phyloP scores from a whole-genome alignment of 1,140 invertebrate genomes.

The Spodoptera litura region DNA sequence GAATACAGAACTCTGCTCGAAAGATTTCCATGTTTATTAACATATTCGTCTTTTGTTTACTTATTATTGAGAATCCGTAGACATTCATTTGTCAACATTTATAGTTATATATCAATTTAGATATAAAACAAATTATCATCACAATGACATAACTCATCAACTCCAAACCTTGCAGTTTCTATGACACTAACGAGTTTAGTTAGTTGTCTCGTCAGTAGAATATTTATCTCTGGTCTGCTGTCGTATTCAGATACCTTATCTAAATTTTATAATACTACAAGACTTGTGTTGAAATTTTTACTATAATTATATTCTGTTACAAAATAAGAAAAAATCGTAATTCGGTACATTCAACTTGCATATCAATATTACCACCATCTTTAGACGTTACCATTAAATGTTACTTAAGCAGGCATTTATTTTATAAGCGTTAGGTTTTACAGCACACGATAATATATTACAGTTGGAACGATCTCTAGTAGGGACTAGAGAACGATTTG shows the following conservation, averaged over 20 bases:
- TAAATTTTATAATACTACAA: neutral
- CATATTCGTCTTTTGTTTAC: neutral
- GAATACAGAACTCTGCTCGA: neutral
- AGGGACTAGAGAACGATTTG: conserved; percentile 29
- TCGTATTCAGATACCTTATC: neutral
- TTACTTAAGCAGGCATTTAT: neutral
- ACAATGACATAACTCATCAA: too few relatives aligned
- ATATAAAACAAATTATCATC: too few relatives aligned
- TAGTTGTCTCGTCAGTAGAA: too few relatives aligned
- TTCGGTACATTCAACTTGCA: conserved; percentile 19
- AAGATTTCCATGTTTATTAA: neutral
- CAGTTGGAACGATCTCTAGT: neutral
- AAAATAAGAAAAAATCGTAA: neutral
- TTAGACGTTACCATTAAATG: conserved; percentile 1
- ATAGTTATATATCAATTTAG: too few relatives aligned
- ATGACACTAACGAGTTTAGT: too few relatives aligned
- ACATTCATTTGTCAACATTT: too few relatives aligned
- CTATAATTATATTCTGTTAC: too few relatives aligned
- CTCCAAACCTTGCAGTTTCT: too few relatives aligned
- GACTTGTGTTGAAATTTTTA: neutral
- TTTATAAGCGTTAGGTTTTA: neutral
- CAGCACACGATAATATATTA: conserved; percentile 21
- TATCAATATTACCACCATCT: too few relatives aligned
- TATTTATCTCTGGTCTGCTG: neutral
- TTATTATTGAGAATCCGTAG: too few relatives aligned